Evolutionary conservation across 2,888 invertebrate species (phyloP), one percentile per base, ranked within the genome.

Genomic region (Homarus gammarus): DNA sequence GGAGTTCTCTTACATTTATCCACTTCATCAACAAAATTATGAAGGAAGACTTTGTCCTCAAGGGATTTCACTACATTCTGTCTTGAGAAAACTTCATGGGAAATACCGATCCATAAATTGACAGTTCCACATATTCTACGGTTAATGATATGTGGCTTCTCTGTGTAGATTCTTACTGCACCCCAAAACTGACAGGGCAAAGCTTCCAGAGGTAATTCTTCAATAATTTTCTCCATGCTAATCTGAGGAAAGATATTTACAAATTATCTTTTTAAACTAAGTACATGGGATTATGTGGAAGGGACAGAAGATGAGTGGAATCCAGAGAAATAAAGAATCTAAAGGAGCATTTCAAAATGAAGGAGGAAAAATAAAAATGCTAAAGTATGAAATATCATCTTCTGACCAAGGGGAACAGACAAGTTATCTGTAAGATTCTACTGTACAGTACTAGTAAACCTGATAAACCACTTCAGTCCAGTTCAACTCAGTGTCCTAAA

Each of bases 121-220:
- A 44, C 56, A 31, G 70, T 56, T 18, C 91, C 91, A 85, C 91
- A 91, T 27, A 91, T 44, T 61, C 88, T 84, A n/a, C 88, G 84
- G 79, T 91, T 91, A 27, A 91, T 77, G 27, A 91, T 75, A n/a
- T 91, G 91, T 61, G 91, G 88, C 61, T 88, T 84, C 82, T 91
- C 91, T 15, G 87, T 85, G 82, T 85, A 88, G 36, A 91, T 85
- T 72, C 82, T 81, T 2, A 88, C 68, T 27, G 88, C 91, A 51
- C 87, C 85, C 91, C 91, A 91, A 49, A 91, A 90, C 70, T 87
- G 83, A 40, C 61, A 51, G 8, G 75, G 22, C 10, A 49, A 18
- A 22, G 77, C 77, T 68, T 44, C 49, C 33, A 88, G n/a, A 51
- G 78, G 84, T 2, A 78, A 31, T 33, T 83, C 84, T 70, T 84